Conservation (phyloP, 2,797 vertebrate species). For the Premnoplex brunnescens region DNA sequence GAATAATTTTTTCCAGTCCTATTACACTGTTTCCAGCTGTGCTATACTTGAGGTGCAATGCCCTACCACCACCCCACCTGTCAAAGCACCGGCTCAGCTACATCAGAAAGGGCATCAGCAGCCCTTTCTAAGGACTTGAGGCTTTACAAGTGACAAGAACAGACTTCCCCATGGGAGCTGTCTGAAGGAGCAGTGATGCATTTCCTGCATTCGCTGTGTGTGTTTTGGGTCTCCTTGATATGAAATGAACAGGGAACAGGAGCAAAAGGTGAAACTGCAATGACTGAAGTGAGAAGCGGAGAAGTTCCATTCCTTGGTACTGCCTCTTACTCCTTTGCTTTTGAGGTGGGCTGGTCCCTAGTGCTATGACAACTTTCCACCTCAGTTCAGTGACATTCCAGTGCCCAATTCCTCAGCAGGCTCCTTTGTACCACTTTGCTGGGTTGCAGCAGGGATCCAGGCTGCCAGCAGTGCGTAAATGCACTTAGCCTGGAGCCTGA, state of each 20-base stretch:
- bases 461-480: neutral
- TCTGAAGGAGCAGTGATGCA: neutral
- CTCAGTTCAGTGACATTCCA: neutral
- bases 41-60: neutral
- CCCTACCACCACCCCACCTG: neutral
- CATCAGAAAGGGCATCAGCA: neutral
- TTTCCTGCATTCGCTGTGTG: neutral
- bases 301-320: neutral
- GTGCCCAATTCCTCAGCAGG: neutral
- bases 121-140: neutral
- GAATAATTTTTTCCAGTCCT: neutral
- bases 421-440: neutral
- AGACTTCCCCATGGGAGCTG: neutral
- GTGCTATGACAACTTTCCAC: neutral
- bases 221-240: neutral
- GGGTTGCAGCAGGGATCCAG: neutral
- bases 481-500: neutral
- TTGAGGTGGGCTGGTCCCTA: fast-evolving
- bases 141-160: neutral
- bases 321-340: neutral
- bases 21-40: neutral
- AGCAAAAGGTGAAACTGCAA: neutral
- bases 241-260: neutral
- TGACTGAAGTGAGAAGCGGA: neutral
- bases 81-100: neutral